Conservation (phyloP, 2,113 vertebrate genomes). For the Epinephelus cyanopodus region DNA sequence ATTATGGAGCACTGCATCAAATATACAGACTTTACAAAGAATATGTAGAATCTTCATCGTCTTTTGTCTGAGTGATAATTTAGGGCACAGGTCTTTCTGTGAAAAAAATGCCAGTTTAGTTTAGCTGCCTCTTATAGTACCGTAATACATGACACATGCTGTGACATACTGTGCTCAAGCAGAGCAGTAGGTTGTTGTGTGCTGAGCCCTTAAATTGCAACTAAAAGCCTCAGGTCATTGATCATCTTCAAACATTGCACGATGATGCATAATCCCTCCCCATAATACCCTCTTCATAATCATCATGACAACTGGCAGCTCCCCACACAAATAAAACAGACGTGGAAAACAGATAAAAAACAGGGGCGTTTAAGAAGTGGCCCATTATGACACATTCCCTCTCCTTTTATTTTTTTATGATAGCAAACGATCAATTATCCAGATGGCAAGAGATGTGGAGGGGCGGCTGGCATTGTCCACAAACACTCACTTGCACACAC, state of each 20-base stretch:
- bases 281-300: slow-evolving; percentile 79
- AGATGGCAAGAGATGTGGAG: slow-evolving; percentile 77
- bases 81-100: not conserved
- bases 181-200: slow-evolving; percentile 27
- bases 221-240: slow-evolving; percentile 71
- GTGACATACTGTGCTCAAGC: slow-evolving; percentile 7
- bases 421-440: slow-evolving; percentile 83
- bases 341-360: slow-evolving; percentile 61
- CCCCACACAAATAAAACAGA: slow-evolving; percentile 70
- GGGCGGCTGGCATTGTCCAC: slow-evolving; percentile 52
- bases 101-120: not conserved
- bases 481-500: slow-evolving; percentile 31
- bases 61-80: not conserved
- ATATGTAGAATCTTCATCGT: not conserved
- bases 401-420: slow-evolving; percentile 76
- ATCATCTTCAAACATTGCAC: slow-evolving; percentile 74
- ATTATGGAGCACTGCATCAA: no score
- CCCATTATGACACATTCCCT: slow-evolving; percentile 75
- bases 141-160: slow-evolving; percentile 16
- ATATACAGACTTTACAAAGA: not conserved
- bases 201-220: slow-evolving; percentile 55
- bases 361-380: slow-evolving; percentile 76
- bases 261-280: slow-evolving; percentile 73
- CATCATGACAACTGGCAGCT: slow-evolving; percentile 74
- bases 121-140: slow-evolving; percentile 3